A percentile compares a stretch with the other conserved stretches of the same genome.
Evolutionary conservation across 1,140 invertebrate genomes (phyloP).

Genomic region (Papilio xuthus): DNA sequence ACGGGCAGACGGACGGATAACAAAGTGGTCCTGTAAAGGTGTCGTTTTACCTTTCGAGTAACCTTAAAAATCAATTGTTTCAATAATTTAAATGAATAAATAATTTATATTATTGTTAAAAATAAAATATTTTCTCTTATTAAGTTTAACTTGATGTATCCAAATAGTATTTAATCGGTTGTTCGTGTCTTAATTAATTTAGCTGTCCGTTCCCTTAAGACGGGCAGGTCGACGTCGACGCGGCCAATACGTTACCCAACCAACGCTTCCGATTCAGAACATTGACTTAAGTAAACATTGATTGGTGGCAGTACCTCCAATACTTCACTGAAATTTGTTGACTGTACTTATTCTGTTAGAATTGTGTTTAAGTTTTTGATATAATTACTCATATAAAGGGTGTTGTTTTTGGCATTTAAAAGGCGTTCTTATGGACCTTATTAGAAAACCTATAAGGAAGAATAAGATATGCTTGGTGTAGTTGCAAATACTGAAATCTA

Average conservation of each 20-base stretch:
- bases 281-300: constrained; percentile 36
- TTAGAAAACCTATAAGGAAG: not conserved
- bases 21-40: too few relatives aligned
- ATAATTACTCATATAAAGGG: not conserved
- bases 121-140: not conserved
- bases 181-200: constrained; percentile 37
- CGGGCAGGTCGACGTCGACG: constrained; percentile 10
- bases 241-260: constrained; percentile 14
- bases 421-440: not conserved
- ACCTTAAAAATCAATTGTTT: not conserved
- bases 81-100: not conserved
- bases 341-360: not conserved
- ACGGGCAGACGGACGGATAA: too few relatives aligned
- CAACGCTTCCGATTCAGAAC: constrained; percentile 28
- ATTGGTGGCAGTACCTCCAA: constrained; percentile 6
- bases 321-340: not conserved
- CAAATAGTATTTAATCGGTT: constrained; percentile 28
- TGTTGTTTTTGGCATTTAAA: too few relatives aligned
- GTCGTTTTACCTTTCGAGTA: too few relatives aligned
- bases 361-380: not conserved
- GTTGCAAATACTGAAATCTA: not conserved
- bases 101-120: not conserved
- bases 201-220: constrained; percentile 33
- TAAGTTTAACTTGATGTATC: not conserved
- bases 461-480: too few relatives aligned